These are phyloP conservation scores for Eristalis pertinax DNA, from an alignment of 2,888 invertebrate species.

Conservation along the genomic window DNA sequence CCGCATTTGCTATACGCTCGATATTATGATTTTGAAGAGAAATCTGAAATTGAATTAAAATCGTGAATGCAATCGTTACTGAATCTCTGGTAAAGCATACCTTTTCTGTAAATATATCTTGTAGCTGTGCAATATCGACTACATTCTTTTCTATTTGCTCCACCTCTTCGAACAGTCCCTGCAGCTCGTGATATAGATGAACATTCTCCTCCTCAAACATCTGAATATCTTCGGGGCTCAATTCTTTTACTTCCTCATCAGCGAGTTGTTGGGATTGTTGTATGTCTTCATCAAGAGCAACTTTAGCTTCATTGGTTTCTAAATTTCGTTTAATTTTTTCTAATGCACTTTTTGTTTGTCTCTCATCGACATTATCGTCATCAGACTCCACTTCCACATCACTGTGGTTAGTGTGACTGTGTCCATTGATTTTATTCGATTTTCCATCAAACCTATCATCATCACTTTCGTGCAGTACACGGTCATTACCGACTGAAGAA, in stretches of 20 bases:
- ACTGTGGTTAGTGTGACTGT: constrained; percentile 73
- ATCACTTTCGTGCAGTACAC: constrained; percentile 75
- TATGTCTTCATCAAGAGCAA: constrained; percentile 79
- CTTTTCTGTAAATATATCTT: constrained; percentile 98
- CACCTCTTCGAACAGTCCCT: constrained; percentile 94
- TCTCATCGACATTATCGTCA: constrained; percentile 66
- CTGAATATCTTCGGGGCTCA: constrained; percentile 94
- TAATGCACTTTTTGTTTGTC: constrained; percentile 33
- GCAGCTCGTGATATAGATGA: constrained; percentile 92
- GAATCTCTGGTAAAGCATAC: constrained; percentile 76
- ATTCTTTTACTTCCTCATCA: constrained; percentile 80
- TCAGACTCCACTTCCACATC: constrained; percentile 56
- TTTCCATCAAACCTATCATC: constrained; percentile 74
- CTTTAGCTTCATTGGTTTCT: constrained; percentile 74
- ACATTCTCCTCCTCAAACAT: constrained; percentile 96
- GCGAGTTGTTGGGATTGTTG: constrained; percentile 77
- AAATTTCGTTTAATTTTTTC: constrained; percentile 52
- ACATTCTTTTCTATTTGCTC: constrained; percentile 95
- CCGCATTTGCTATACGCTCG: constrained; percentile 93
- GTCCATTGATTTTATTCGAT: constrained; percentile 73
- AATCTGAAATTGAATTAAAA: constrained; percentile 82
- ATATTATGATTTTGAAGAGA: constrained; percentile 96
- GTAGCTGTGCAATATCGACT: constrained; percentile 96
- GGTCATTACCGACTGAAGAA: constrained; percentile 41
- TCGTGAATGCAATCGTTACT: neutral